Evolutionary conservation across 2,113 vertebrate genomes (phyloP).

Genomic region (Orthonyx spaldingii): DNA sequence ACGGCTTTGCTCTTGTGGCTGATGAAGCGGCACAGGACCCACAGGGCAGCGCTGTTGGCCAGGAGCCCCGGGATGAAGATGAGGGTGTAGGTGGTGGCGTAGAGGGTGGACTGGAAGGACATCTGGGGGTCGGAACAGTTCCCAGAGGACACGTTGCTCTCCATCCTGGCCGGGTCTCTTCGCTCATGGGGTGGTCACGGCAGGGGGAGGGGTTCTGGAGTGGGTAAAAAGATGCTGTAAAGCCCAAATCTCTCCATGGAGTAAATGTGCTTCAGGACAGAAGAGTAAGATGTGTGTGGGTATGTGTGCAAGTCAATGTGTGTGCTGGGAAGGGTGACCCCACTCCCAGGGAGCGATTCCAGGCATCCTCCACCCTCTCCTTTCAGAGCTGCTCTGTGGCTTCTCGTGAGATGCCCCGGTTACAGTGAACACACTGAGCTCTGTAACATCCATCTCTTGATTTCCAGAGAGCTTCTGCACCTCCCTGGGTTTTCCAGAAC

Average conservation of each 20-base stretch:
- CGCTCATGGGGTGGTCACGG: neutral
- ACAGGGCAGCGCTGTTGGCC: slow-evolving; percentile 82
- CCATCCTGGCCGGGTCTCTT: neutral
- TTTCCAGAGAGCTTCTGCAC: neutral
- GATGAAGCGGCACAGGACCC: slow-evolving; percentile 80
- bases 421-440: neutral
- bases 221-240: neutral
- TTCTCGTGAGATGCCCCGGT: neutral
- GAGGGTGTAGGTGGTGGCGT: slow-evolving; percentile 79
- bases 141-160: neutral
- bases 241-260: neutral
- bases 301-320: no score
- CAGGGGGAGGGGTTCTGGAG: neutral
- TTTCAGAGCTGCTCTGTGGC: neutral
- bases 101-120: slow-evolving; percentile 71
- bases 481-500: neutral
- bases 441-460: neutral
- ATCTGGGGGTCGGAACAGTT: slow-evolving; percentile 54
- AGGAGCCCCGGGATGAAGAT: slow-evolving; percentile 85
- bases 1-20: slow-evolving; percentile 83
- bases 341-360: fast-evolving
- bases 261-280: fast-evolving
- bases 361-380: neutral
- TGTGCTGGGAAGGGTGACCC: neutral
- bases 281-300: neutral